Base-by-base conservation (phyloP, 2,113 vertebrate genomes). In the Rallus limicola region DNA sequence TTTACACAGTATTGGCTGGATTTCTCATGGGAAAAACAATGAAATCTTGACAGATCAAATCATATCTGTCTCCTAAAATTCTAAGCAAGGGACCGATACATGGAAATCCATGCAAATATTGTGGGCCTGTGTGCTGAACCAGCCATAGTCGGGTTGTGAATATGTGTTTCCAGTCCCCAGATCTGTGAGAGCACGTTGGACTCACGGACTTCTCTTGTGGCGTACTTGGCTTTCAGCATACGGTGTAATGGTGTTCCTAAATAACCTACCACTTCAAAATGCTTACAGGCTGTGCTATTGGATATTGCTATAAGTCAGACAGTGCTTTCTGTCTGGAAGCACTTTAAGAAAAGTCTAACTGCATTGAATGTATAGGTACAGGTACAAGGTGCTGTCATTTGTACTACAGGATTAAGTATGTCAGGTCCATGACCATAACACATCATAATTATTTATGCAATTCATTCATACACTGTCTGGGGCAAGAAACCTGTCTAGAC, bases 281-380 rank as follows among this genome's bases (percentile, higher is more conserved):
- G 13, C 33, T 72, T 64, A 14, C 44, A 72, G 13, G 58, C 14
- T 44, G 11, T 53, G 14, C 26, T 44, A 1, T 0, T 26, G 31
- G 50, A 50, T 10, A 33, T 13, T 16, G 62, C 10, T 71, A 33
- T 87, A 52, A 85, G 14, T 6, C 25, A 58, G 38, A 25, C 3
- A 14, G 7, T 26, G 28, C 13, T 50, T 89, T 75, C 31, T 34
- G 8, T 18, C 36, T 28, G 24, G 11, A 85, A 79, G 24, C 2
- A 24, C 0, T 0, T 19, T 42, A 10, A 38, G 9, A n/a, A 46
- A 72, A 76, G 85, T 21, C 16, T 36, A 20, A 18, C 16, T 28
- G 64, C 14, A 16, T 44, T 55, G 33, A 42, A 70, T 59, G 63
- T 16, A 63, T 5, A 55, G 68, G 24, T 13, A 46, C 7, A 33